phyloP scores from a whole-genome alignment of 2,113 vertebrate species.

The Piprites chloris region DNA sequence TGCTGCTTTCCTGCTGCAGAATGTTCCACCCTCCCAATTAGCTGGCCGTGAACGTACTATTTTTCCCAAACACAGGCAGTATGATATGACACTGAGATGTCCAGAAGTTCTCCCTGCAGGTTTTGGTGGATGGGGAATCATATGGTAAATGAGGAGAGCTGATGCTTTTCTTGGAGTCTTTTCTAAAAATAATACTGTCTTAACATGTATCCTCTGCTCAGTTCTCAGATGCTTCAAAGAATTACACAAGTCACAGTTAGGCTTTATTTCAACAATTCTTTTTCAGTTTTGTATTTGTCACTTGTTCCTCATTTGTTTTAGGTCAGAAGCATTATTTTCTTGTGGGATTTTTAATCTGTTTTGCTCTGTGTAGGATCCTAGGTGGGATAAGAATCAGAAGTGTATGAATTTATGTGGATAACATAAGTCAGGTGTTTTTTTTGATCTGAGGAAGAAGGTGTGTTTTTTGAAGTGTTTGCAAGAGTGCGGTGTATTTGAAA shows the following conservation, averaged over 20 bases:
- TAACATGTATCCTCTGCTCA: accelerated
- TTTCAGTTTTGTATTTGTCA: not conserved
- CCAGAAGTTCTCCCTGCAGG: not conserved
- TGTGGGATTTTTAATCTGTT: not conserved
- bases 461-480: not conserved
- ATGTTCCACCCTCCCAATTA: not conserved
- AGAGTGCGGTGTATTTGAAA: not conserved
- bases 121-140: not conserved
- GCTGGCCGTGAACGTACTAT: not conserved
- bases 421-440: not conserved
- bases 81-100: not conserved
- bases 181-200: not conserved
- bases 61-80: not conserved
- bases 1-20: not conserved
- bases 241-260: not conserved
- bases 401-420: not conserved
- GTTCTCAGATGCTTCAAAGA: not conserved
- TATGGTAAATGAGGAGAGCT: not conserved
- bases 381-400: not conserved
- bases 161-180: not conserved
- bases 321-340: not conserved
- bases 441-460: not conserved
- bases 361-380: not conserved
- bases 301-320: not conserved
- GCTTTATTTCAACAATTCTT: not conserved